Evolutionary conservation across 2,888 invertebrate species (phyloP), one percentile per base, ranked within the genome.

Genomic region (Prosopocoilus inquinatus): DNA sequence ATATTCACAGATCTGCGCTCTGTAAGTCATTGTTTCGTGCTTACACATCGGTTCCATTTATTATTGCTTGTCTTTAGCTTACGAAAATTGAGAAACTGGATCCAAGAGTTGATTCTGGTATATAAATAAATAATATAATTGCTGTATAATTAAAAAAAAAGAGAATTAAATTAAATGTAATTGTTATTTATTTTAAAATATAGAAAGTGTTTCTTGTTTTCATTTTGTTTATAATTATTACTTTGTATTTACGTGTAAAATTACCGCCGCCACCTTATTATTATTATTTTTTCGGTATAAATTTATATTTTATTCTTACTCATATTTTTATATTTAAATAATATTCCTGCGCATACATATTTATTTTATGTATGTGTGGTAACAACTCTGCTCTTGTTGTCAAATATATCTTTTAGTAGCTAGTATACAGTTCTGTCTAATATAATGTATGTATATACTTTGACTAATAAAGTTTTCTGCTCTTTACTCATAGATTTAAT

Each of bases 361-460:
- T n/a, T 36, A 4, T 36, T 36, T 36, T n/a, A 36, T 12, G 13
- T 41, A 15, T 50, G 56, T 50, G 56, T 41, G 53, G 59, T 62
- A 53, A 53, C 49, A 59, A 60, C 66, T 62, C 63, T 65, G 64
- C 67, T 64, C 58, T 56, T 65, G 65, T 64, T 67, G 64, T 64
- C 64, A 63, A 62, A 59, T 65, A 65, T 63, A 66, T 67, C 67
- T 64, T 64, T 62, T 59, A 64, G 55, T 65, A 62, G 65, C 60
- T 64, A 67, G 66, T 65, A 66, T 65, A 67, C 65, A 68, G 13
- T 70, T 68, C 64, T 67, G 65, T 64, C 61, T 68, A 66, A 67
- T 60, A 64, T 63, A 60, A 62, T 70, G 57, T 66, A 65, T 71
- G 70, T 71, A 71, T 67, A 71, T 71, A 71, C 60, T 63, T 69